Evolutionary conservation across 2,888 invertebrate species (phyloP), one percentile per base, ranked within the genome.

Genomic region (Dicranocentrus wangi): DNA sequence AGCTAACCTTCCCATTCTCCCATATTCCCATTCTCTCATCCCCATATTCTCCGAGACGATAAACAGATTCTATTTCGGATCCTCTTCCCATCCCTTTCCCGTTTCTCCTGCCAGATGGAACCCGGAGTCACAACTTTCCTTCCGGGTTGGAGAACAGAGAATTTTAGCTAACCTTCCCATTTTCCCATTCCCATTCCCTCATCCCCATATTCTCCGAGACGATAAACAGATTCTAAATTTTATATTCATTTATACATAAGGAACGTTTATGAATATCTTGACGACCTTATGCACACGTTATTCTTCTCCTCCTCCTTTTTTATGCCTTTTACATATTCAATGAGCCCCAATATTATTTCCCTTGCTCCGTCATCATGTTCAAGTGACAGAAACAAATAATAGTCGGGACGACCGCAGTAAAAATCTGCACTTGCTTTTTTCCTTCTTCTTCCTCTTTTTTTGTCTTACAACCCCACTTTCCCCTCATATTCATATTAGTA

Each of bases 221-320:
- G 68, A 68, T 68, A 47, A 76, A 51, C 68, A 76, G 58, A 76
- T 68, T 68, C 76, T 60, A 51, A 32, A 69, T 76, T 77, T 69
- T 58, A 60, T 77, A 77, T 77, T 77, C 77, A 77, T 77, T 69
- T 77, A 77, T 77, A 77, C 77, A 77, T 77, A 69, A 69, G 69
- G 69, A 77, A 5, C 76, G 60, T 76, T 76, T 76, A 76, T 68
- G 76, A 76, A 76, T 68, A 68, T 58, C 23, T 76, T 58, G 55
- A 5, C 10, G 28, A 76, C 76, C 76, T 76, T 76, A 76, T 76
- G 76, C 60, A 68, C 68, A 43, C 43, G 25, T 23, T 27, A 66
- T 51, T 66, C 28, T 51, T 27, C 17, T 5, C 51, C 19, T 51
- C 39, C 17, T 5, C 51, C 19, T 25, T 19, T 53, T 68, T 66